These are phyloP conservation scores for Morone saxatilis DNA, from an alignment of 2,113 vertebrate genomes.

Conservation along the genomic window DNA sequence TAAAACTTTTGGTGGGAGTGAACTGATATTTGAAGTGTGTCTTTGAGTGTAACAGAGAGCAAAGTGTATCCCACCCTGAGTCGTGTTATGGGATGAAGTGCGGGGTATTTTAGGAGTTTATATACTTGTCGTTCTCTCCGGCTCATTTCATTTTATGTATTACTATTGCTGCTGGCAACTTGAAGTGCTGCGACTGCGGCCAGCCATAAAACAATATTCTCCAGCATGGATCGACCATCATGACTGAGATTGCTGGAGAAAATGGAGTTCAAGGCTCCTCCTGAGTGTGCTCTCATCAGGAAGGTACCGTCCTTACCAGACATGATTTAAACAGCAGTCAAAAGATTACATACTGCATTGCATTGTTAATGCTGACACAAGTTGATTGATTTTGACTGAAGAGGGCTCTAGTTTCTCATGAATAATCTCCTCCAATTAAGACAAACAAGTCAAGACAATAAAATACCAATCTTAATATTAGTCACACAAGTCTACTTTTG, in stretches of 20 bases:
- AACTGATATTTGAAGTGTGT: constrained; percentile 8
- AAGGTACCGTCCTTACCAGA: neutral
- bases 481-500: neutral
- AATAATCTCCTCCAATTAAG: constrained; percentile 22
- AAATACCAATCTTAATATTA: neutral
- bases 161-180: constrained; percentile 59
- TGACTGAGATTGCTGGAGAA: constrained; percentile 47
- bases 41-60: neutral
- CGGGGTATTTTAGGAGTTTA: constrained; percentile 48
- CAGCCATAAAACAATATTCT: constrained; percentile 65
- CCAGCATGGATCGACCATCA: constrained; percentile 41
- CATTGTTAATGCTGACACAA: neutral
- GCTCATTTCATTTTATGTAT: constrained; percentile 75
- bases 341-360: neutral
- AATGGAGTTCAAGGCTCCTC: constrained; percentile 43
- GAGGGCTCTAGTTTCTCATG: neutral
- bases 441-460: too few relatives aligned
- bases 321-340: neutral
- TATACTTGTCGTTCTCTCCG: constrained; percentile 64
- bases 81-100: constrained; percentile 31
- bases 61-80: constrained; percentile 2
- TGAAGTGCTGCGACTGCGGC: constrained; percentile 36
- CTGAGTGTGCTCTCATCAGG: constrained; percentile 6
- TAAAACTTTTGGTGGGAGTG: neutral
- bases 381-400: neutral